Percentiles rank a stretch among this genome's conserved stretches.
phyloP scores from a whole-genome alignment of 2,797 vertebrate genomes.

The Xenopus petersii region DNA sequence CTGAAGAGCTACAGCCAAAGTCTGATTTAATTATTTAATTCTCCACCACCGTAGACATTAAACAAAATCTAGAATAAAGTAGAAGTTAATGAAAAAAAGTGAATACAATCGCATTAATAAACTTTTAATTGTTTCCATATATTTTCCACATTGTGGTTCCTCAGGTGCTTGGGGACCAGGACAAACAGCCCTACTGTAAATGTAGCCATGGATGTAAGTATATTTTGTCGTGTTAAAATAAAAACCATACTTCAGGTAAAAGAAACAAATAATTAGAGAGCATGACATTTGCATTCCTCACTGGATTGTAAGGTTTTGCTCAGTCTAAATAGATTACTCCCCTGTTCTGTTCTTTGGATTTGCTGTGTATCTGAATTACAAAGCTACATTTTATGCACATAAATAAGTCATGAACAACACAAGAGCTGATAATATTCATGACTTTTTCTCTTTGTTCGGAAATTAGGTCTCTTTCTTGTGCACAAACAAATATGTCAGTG shows the following conservation, averaged over 20 bases:
- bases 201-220: too few species aligned
- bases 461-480: neutral
- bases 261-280: conserved; percentile 5
- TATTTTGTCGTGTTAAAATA: too few species aligned
- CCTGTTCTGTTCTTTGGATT: neutral
- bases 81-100: too few species aligned
- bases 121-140: too few species aligned
- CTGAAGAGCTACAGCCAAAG: too few species aligned
- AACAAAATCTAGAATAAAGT: too few species aligned
- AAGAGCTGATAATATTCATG: neutral
- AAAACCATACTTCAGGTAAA: neutral
- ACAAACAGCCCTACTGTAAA: too few species aligned
- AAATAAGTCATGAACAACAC: conserved; percentile 12
- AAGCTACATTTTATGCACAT: conserved; percentile 5
- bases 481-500: neutral
- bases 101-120: too few species aligned
- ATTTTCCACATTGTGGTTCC: too few species aligned
- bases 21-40: too few species aligned
- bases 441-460: neutral
- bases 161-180: too few species aligned
- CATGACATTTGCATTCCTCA: conserved; percentile 1
- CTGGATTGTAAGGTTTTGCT: neutral
- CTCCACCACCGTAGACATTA: too few species aligned
- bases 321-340: neutral
- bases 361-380: conserved; percentile 8